These are phyloP conservation scores for Catonia carolina DNA, from an alignment of 2,888 invertebrate species.

Conservation along the genomic window DNA sequence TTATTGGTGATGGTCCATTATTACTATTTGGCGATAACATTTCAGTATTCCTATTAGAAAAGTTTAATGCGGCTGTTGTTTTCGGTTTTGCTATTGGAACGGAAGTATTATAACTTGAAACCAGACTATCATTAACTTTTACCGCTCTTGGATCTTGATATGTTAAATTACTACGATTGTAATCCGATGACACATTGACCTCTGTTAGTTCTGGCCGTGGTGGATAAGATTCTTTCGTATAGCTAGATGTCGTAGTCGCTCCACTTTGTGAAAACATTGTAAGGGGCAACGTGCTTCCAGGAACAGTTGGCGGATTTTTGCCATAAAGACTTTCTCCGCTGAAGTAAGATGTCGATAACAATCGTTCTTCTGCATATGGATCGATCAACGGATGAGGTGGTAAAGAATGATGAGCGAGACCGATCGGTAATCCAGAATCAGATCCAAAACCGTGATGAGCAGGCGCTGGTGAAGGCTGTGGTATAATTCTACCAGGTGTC, in stretches of 20 bases:
- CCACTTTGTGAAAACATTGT: conserved; percentile 25
- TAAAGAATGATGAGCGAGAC: conserved; percentile 24
- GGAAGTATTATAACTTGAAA: conserved; percentile 12
- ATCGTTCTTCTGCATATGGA: conserved; percentile 28
- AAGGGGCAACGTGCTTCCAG: conserved; percentile 12
- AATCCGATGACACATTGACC: conserved; percentile 1
- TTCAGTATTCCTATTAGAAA: conserved; percentile 21
- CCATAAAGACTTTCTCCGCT: conserved; percentile 26
- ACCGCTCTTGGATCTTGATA: conserved; percentile 19
- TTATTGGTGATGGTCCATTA: conserved; percentile 27
- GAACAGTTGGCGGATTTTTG: conserved; percentile 24
- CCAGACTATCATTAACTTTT: conserved; percentile 16
- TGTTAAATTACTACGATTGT: neutral
- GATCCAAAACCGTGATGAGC: conserved; percentile 27
- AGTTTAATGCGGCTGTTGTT: conserved; percentile 22
- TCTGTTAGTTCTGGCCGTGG: conserved; percentile 7
- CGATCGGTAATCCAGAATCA: conserved; percentile 29
- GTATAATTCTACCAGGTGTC: conserved; percentile 34
- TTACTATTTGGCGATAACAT: conserved; percentile 13
- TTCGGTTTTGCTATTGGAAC: conserved; percentile 1
- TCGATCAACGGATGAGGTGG: conserved; percentile 24
- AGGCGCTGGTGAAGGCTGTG: conserved; percentile 23
- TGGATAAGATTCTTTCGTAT: conserved; percentile 21
- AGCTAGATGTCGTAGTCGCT: conserved; percentile 21
- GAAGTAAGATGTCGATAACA: conserved; percentile 28